Percentiles rank a stretch among this genome's conserved stretches.
Evolutionary conservation across 1,140 invertebrate genomes (phyloP).

Genomic region (Trinorchestia longiramus): DNA sequence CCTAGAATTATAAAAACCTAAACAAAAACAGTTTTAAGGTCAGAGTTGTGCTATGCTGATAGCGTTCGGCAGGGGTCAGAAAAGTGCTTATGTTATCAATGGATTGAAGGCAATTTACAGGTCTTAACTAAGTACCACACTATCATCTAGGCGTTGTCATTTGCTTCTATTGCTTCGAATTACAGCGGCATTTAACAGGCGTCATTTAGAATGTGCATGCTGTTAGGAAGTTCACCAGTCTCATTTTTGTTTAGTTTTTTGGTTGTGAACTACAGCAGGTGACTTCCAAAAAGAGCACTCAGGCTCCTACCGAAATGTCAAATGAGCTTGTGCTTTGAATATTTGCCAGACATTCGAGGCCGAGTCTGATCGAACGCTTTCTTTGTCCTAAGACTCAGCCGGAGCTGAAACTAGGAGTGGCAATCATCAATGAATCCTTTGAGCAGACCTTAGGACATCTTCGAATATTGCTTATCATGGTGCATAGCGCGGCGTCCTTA

Average conservation of each 20-base stretch:
- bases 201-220: background rate
- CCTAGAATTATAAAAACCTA: background rate
- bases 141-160: background rate
- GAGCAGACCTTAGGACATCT: background rate
- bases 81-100: background rate
- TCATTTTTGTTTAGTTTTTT: background rate
- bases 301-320: background rate
- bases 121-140: background rate
- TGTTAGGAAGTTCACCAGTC: background rate
- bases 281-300: background rate
- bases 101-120: background rate
- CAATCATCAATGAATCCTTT: background rate
- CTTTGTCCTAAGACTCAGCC: background rate
- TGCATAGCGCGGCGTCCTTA: background rate
- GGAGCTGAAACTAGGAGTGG: background rate
- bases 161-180: background rate
- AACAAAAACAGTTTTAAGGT: constrained; percentile 21
- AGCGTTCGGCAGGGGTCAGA: background rate
- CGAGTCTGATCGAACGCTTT: background rate
- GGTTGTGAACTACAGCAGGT: background rate
- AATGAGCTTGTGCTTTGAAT: background rate
- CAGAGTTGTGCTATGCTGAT: background rate
- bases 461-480: background rate
- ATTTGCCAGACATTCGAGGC: background rate
- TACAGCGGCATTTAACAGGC: background rate